A percentile compares a stretch with the other conserved stretches of the same genome.
phyloP scores from a whole-genome alignment of 2,113 vertebrate genomes.

The Antechinus stuartii region DNA sequence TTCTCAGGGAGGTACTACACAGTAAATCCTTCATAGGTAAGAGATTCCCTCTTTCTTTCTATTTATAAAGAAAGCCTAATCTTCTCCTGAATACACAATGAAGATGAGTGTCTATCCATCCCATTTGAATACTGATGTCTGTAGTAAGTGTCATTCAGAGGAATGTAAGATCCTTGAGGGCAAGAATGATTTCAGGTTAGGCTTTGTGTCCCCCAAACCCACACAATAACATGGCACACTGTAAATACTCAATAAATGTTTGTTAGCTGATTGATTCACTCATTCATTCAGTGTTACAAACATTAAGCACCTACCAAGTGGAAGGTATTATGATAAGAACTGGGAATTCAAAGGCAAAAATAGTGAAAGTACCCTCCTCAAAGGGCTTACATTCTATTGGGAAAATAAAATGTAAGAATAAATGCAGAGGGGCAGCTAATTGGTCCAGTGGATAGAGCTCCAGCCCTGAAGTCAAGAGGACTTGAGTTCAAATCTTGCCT shows the following conservation, averaged over 20 bases:
- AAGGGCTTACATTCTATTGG: background rate
- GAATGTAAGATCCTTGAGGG: background rate
- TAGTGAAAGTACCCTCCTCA: background rate
- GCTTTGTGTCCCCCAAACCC: background rate
- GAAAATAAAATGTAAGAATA: background rate
- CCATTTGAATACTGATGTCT: background rate
- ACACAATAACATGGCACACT: background rate
- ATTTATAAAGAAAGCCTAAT: background rate
- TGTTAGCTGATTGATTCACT: background rate
- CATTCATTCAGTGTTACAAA: background rate
- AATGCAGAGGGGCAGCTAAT: background rate
- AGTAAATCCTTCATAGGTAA: too few species aligned
- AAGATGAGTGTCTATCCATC: background rate
- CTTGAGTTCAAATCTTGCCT: too few species aligned
- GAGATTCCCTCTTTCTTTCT: background rate
- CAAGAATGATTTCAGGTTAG: background rate
- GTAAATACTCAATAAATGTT: background rate
- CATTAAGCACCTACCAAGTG: background rate
- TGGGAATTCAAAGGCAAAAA: background rate
- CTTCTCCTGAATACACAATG: background rate
- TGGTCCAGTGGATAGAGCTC: too few species aligned
- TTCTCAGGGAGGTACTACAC: too few species aligned
- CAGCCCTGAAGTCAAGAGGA: too few species aligned
- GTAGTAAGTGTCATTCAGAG: background rate
- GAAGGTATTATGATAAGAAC: background rate